Base-by-base conservation (phyloP, 2,113 vertebrate species). In the Butastur rufipennis region DNA sequence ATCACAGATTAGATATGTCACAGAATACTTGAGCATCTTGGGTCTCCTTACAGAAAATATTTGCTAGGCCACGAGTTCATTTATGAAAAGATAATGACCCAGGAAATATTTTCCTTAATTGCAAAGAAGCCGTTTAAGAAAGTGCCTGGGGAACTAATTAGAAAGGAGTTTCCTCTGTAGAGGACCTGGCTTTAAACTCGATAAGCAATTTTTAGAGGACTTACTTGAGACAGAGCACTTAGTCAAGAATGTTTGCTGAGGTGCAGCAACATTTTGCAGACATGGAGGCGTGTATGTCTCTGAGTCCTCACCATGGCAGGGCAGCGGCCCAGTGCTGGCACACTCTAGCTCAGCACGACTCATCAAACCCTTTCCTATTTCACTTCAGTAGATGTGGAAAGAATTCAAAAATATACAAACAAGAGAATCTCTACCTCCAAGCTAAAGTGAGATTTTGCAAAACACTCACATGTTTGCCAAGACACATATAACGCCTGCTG, bases 51-150 rank as follows among this genome's bases (percentile, higher is more conserved):
- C 59, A 97, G 85, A 96, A 98, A 97, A 91, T 66, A 96, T 59
- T 85, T 93, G 80, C 72, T 90, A 95, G 93, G 83, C 71, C 86
- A 86, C 50, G 38, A 82, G 90, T 95, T 97, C 86, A 96, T 96
- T 96, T 89, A 95, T 96, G 89, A 95, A 93, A 94, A 95, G 89
- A 97, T 96, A 97, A 97, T 95, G 78, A 94, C 59, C 73, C 82
- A 83, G 80, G 56, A 97, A 97, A 95, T 70, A 68, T 43, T 96
- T 85, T 93, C 45, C 56, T 92, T 96, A 94, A 97, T 93, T 93
- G 92, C 96, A 89, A 75, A 88, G 47, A 92, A 94, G 53, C 21
- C 22, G 2, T 92, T 97, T 96, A 93, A 96, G 96, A 92, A 85
- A 96, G 74, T 75, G 17, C 19, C 91, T 91, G 50, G 94, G 86